Percentiles rank a stretch among this genome's conserved stretches.
Conservation (phyloP, 1,140 invertebrate species). For the Phenacoccus solenopsis region DNA sequence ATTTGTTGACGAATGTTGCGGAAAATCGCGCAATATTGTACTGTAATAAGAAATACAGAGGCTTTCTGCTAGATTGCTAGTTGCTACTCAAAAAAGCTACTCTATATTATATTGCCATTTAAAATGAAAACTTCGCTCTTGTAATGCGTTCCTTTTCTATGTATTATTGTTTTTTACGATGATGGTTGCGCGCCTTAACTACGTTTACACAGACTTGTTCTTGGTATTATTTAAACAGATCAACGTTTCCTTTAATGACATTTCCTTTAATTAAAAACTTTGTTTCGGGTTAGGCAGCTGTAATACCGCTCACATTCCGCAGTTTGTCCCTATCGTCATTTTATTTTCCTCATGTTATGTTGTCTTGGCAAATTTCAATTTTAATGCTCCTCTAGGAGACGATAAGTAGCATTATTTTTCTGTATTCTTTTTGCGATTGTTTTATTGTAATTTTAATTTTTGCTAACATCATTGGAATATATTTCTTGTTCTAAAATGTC, state of each 20-base stretch:
- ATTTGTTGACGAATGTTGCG: background rate
- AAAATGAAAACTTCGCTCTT: background rate
- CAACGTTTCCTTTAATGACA: slow-evolving; percentile 1
- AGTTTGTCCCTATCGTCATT: background rate
- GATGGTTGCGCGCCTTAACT: background rate
- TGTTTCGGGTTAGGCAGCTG: background rate
- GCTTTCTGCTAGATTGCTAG: no score
- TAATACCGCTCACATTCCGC: background rate
- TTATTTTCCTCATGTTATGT: background rate
- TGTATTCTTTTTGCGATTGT: background rate
- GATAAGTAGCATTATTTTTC: background rate
- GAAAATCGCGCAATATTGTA: no score
- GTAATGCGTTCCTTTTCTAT: background rate
- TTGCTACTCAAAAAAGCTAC: no score
- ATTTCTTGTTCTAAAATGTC: no score
- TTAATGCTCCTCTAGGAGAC: background rate
- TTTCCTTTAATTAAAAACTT: slow-evolving; percentile 3
- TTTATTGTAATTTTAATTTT: background rate
- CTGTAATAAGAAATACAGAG: no score
- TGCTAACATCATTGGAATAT: no score
- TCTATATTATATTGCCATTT: background rate
- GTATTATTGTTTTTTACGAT: background rate
- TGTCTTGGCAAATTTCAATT: background rate
- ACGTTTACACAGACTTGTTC: background rate
- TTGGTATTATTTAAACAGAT: slow-evolving; percentile 3